Evolutionary conservation across 2,113 vertebrate species (phyloP).

Genomic region (Heptranchias perlo): DNA sequence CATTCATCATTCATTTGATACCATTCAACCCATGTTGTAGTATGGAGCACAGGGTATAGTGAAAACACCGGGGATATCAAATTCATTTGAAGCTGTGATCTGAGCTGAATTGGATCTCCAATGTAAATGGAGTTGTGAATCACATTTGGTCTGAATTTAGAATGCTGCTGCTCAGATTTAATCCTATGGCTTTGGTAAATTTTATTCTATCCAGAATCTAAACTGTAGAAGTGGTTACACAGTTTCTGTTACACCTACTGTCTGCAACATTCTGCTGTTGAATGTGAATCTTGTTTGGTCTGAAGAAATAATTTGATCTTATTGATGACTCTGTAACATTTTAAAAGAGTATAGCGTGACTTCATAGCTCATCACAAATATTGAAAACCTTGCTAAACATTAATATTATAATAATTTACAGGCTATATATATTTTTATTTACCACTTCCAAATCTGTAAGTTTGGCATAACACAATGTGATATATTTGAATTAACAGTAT

Average conservation of each 20-base stretch:
- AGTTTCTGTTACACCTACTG: neutral
- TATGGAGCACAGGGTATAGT: neutral
- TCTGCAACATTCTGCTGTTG: neutral
- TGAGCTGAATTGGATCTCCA: conserved; percentile 16
- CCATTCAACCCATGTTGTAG: neutral
- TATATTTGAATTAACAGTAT: conserved; percentile 91
- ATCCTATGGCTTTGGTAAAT: neutral
- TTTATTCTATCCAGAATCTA: conserved; percentile 1
- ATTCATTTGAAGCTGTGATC: conserved; percentile 36
- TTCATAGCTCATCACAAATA: neutral
- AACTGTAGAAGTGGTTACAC: neutral
- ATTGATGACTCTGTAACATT: neutral
- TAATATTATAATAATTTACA: neutral
- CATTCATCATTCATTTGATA: conserved; percentile 26
- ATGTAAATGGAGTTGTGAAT: conserved; percentile 16
- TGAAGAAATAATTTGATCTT: neutral
- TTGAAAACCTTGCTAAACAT: neutral
- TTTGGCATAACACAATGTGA: conserved; percentile 15
- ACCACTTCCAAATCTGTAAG: neutral
- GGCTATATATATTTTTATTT: neutral
- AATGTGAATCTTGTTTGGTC: neutral
- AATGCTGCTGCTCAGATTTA: neutral
- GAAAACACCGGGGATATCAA: conserved; percentile 29
- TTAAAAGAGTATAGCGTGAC: too few relatives aligned
- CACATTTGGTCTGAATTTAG: conserved; percentile 30